Evolutionary conservation across 2,888 invertebrate genomes (phyloP).

Genomic region (Drosophila multiciliata): DNA sequence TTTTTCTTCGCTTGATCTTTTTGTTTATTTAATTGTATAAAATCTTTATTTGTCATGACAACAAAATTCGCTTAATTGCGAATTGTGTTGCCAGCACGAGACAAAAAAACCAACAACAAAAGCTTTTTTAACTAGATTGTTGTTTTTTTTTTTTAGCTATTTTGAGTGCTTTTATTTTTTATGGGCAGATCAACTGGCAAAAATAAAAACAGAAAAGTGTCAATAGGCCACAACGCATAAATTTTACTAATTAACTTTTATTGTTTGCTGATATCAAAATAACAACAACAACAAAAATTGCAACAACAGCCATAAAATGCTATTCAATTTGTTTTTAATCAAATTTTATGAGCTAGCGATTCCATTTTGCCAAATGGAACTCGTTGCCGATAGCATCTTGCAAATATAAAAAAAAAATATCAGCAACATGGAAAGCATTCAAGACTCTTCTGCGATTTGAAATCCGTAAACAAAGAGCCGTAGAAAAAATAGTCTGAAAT

Average conservation of each 20-base stretch:
- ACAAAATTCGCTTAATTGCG: conserved; percentile 57
- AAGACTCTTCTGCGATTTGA: not conserved
- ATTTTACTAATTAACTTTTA: conserved; percentile 76
- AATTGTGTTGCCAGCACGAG: conserved; percentile 46
- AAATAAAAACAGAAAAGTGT: conserved; percentile 56
- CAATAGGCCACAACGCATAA: conserved; percentile 71
- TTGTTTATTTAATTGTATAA: conserved; percentile 28
- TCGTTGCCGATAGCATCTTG: not conserved
- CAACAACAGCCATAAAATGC: conserved; percentile 42
- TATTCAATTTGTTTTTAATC: conserved; percentile 67
- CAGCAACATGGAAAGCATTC: not conserved
- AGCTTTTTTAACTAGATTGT: conserved; percentile 39
- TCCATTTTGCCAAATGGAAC: conserved; percentile 30
- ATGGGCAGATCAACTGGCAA: conserved; percentile 40
- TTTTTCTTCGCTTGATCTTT: conserved; percentile 17
- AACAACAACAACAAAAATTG: conserved; percentile 16
- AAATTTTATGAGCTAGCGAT: conserved; percentile 57
- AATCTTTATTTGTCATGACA: conserved; percentile 44
- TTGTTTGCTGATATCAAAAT: conserved; percentile 67
- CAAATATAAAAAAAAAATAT: not conserved
- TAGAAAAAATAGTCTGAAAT: not conserved
- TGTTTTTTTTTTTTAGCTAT: conserved; percentile 22
- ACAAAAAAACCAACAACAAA: conserved; percentile 16
- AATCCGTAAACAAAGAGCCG: not conserved
- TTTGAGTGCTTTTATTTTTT: conserved; percentile 50